These are phyloP conservation scores for silkworm (Bombyx mori) DNA, from an alignment of 1,140 invertebrate species.

Conservation along the genomic window ASM3026992v2 NC_085112.1:6354501-6355000, in stretches of 20 bases:
- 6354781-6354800: background rate
- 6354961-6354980: constrained; percentile 41
- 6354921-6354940: constrained; percentile 30
- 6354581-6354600: background rate
- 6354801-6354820: constrained; percentile 11
- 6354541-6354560: constrained; percentile 56
- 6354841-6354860: constrained; percentile 15
- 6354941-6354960: constrained; percentile 23
- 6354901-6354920: constrained; percentile 20
- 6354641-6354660: constrained; percentile 22
- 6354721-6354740: constrained; percentile 25
- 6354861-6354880: constrained; percentile 21
- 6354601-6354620: constrained; percentile 11
- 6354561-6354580: constrained; percentile 44
- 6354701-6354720: constrained; percentile 13
- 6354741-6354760: constrained; percentile 23
- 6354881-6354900: constrained; percentile 24
- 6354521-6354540: constrained; percentile 50
- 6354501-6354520: constrained; percentile 58
- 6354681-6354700: constrained; percentile 33
- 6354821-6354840: constrained; percentile 26
- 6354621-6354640: constrained; percentile 18
- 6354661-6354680: constrained; percentile 28
- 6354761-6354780: background rate
- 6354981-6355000: constrained; percentile 33